Conservation (phyloP, 2,113 vertebrate species). For the Enhydra lutris region DNA sequence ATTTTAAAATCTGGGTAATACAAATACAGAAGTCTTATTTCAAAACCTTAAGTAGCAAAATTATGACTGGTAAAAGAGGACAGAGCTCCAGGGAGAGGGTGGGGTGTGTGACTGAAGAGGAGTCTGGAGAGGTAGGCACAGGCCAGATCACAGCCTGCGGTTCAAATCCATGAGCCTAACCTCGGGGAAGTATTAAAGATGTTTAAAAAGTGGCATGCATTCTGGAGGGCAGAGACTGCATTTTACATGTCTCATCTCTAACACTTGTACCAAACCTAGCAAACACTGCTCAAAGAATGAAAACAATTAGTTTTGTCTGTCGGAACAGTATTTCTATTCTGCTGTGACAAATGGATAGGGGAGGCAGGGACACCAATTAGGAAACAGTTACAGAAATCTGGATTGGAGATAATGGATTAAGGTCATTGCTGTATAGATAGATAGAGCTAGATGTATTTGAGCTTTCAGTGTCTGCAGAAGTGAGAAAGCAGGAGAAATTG, state of each 20-base stretch:
- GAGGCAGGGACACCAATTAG: neutral
- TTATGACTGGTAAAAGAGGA: neutral
- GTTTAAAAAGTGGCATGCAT: neutral
- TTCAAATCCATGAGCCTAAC: neutral
- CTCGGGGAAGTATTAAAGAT: neutral
- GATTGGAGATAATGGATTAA: neutral
- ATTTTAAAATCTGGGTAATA: constrained; percentile 14
- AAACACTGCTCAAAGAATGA: neutral
- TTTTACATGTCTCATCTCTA: neutral
- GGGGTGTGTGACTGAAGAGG: neutral
- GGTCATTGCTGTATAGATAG: neutral
- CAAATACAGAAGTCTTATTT: neutral
- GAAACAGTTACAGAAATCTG: neutral
- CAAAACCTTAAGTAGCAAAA: neutral
- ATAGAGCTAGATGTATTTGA: neutral
- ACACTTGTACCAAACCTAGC: neutral
- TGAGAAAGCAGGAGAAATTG: neutral
- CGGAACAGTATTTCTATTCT: neutral
- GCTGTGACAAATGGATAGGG: neutral
- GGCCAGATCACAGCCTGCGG: neutral
- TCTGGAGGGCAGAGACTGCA: neutral
- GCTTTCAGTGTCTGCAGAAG: neutral
- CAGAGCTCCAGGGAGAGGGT: neutral
- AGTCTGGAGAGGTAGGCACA: neutral
- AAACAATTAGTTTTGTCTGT: neutral